Evolutionary conservation across 2,888 invertebrate genomes (phyloP).

Genomic region (Lasioglossum leucozonium): DNA sequence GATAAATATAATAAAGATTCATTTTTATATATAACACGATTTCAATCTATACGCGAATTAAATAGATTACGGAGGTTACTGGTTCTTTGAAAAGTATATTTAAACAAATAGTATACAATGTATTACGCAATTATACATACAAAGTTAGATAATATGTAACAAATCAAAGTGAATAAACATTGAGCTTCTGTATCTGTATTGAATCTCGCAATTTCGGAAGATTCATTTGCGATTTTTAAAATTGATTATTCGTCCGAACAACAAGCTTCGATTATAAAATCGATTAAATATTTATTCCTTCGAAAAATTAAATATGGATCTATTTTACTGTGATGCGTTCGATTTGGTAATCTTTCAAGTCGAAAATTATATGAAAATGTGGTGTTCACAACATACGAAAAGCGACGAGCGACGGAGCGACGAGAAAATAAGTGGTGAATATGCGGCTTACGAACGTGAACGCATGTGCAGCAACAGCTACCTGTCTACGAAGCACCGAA

Average conservation of each 20-base stretch:
- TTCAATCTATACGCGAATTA: background rate
- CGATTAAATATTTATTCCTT: background rate
- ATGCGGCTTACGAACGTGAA: conserved; percentile 59
- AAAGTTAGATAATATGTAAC: background rate
- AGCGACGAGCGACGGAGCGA: background rate
- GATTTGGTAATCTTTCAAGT: background rate
- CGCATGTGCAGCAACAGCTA: conserved; percentile 71
- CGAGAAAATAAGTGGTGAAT: conserved; percentile 27
- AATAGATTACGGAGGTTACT: background rate
- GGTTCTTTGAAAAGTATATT: background rate
- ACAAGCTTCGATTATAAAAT: background rate
- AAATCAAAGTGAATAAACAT: background rate
- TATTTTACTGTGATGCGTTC: background rate
- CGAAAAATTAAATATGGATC: background rate
- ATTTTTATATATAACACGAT: background rate
- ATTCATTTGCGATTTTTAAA: background rate
- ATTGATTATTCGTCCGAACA: background rate
- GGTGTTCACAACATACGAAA: background rate
- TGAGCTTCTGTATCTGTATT: background rate
- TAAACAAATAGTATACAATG: background rate
- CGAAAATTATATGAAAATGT: background rate
- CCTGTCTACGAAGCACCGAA: conserved; percentile 66
- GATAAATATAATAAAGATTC: background rate
- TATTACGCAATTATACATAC: too few relatives aligned
- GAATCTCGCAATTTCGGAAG: background rate